phyloP scores from a whole-genome alignment of 2,113 vertebrate genomes.

The Clarias batrachus region DNA sequence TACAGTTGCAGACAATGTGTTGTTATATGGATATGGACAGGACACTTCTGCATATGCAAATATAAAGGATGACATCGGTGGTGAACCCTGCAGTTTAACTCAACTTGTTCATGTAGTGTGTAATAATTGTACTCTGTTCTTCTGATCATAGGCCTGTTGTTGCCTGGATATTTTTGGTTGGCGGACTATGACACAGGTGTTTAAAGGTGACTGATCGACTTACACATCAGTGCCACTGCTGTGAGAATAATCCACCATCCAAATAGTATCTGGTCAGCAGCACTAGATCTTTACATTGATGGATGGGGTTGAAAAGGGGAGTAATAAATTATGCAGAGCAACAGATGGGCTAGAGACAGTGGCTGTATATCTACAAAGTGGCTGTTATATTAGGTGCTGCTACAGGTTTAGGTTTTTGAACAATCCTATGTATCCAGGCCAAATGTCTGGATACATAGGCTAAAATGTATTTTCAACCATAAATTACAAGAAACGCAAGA shows the following conservation, averaged over 20 bases:
- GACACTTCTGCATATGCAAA: not conserved
- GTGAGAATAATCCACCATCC: not conserved
- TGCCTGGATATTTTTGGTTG: slow-evolving; percentile 11
- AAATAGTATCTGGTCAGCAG: not conserved
- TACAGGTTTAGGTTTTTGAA: not conserved
- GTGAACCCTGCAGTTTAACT: not conserved
- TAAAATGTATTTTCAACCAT: too few relatives aligned
- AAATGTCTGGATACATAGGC: too few relatives aligned
- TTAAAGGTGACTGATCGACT: not conserved
- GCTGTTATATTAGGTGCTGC: not conserved
- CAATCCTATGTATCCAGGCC: too few relatives aligned
- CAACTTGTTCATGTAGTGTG: not conserved
- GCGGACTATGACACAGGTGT: not conserved
- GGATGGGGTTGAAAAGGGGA: not conserved
- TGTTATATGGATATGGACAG: not conserved
- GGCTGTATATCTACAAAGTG: not conserved
- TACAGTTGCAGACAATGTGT: not conserved
- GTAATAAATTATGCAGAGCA: slow-evolving; percentile 9
- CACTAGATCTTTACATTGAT: not conserved
- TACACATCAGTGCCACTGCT: not conserved
- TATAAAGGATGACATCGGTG: not conserved
- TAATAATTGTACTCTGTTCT: not conserved
- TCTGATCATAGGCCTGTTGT: not conserved
- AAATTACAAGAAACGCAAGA: too few relatives aligned
- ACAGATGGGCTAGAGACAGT: not conserved